These are phyloP conservation scores for Oncopodura yosiiana DNA, from an alignment of 1,140 invertebrate species.

Conservation along the genomic window DNA sequence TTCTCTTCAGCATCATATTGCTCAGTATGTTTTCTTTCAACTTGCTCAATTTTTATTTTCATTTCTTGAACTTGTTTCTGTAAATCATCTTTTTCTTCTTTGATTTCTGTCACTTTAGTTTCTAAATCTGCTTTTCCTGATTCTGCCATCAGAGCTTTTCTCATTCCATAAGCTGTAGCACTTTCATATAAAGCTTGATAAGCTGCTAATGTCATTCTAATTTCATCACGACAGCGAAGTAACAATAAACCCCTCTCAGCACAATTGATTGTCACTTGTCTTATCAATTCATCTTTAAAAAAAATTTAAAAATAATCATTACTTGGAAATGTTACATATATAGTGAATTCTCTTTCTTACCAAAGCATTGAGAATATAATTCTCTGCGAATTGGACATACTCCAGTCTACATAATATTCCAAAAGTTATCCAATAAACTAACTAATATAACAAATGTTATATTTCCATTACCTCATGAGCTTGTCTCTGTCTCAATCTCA, in stretches of 20 bases:
- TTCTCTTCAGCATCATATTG: slow-evolving; percentile 73
- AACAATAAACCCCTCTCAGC: slow-evolving; percentile 89
- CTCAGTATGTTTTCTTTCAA: slow-evolving; percentile 73
- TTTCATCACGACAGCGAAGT: slow-evolving; percentile 84
- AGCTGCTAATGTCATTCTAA: slow-evolving; percentile 88
- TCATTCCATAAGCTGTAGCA: slow-evolving; percentile 93
- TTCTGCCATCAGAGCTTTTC: slow-evolving; percentile 73
- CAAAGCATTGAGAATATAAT: slow-evolving; percentile 93
- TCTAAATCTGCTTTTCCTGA: slow-evolving; percentile 63
- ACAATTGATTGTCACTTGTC: slow-evolving; percentile 94
- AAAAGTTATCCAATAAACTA: no score
- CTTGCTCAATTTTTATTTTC: slow-evolving; percentile 70
- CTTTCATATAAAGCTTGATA: slow-evolving; percentile 93
- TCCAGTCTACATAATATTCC: no score
- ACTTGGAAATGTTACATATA: no score
- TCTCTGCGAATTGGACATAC: slow-evolving; percentile 90
- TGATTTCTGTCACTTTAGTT: slow-evolving; percentile 50
- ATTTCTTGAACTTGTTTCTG: slow-evolving; percentile 71
- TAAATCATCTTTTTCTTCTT: slow-evolving; percentile 58
- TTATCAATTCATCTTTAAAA: slow-evolving; percentile 73
- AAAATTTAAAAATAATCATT: neutral
- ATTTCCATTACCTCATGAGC: no score
- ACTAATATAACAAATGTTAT: no score
- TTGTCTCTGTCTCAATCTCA: slow-evolving; percentile 76
- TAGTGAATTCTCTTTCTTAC: slow-evolving; percentile 45